Evolutionary conservation across 1,140 invertebrate species (phyloP).

Genomic region (Spodoptera frugiperda): DNA sequence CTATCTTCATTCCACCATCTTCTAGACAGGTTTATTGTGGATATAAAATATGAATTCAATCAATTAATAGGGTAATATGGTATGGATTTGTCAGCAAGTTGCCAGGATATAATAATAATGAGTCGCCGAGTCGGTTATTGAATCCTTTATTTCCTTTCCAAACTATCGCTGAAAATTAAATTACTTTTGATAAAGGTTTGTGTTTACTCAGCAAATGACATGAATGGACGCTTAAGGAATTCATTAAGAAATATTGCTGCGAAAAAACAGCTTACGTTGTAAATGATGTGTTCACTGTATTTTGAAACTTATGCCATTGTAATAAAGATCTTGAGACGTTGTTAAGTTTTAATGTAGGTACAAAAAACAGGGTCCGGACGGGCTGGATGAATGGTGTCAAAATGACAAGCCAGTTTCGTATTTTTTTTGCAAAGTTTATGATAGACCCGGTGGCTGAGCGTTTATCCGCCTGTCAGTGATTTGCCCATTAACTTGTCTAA

Average conservation of each 20-base stretch:
- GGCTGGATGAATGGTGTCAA: constrained; percentile 83
- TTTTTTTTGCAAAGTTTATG: constrained; percentile 76
- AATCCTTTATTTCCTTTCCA: constrained; percentile 52
- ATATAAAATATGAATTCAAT: too few relatives aligned
- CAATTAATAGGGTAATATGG: neutral
- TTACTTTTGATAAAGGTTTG: constrained; percentile 72
- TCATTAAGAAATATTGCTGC: constrained; percentile 79
- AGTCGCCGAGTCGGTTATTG: constrained; percentile 42
- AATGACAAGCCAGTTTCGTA: constrained; percentile 80
- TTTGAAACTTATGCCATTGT: constrained; percentile 36
- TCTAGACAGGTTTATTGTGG: too few relatives aligned
- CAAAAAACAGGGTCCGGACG: constrained; percentile 73
- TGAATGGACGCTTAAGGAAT: constrained; percentile 79
- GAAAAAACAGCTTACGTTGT: constrained; percentile 63
- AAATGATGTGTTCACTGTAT: constrained; percentile 32
- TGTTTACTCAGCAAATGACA: constrained; percentile 82
- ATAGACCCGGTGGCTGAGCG: constrained; percentile 51
- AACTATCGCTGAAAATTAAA: constrained; percentile 56
- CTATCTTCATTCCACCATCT: too few relatives aligned
- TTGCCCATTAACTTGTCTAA: constrained; percentile 47
- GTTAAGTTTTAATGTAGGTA: constrained; percentile 25
- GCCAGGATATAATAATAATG: constrained; percentile 4
- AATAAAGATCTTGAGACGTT: constrained; percentile 32
- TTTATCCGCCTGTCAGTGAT: constrained; percentile 36
- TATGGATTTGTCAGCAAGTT: neutral